Base-by-base conservation (phyloP, 2,113 vertebrate species). In the Gila orcuttii region DNA sequence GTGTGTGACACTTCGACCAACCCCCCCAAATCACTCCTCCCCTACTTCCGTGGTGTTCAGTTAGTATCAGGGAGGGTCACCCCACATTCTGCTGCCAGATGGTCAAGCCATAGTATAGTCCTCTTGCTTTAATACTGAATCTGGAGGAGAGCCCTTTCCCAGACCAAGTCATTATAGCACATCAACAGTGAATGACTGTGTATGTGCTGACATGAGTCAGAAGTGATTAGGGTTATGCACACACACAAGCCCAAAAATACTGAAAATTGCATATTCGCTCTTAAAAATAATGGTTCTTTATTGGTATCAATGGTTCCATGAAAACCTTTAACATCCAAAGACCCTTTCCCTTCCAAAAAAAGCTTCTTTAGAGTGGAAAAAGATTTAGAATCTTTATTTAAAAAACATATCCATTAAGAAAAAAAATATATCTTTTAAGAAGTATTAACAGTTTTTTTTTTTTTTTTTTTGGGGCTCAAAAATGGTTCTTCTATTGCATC, bases 401-500 rank as follows among this genome's bases (percentile, higher is more conserved):
- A 36, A 36, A 36, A 36, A 36, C 4, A 36, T 15, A 19, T 39
- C 6, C 64, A 33, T 6, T 66, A 7, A 66, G 5, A 33, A 68
- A n/a, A n/a, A n/a, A n/a, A n/a, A n/a, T n/a, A 36, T 3, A 36
- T 55, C 6, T 55, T 55, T 55, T 55, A 55, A 55, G 19, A 55
- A 55, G 21, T 21, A 55, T 52, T 52, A 6, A 17, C 50, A 6
- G 50, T 52, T 17, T 52, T 57, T 55, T 55, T 52, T 17, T 52
- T 57, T 55, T 55, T 21, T 57, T 21, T 19, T 19, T 2, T 2
- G 19, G 6, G 21, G 8, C 19, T 57, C 55, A 57, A 21, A 57
- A 45, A n/a, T 66, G 62, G 21, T 74, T 33, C 82, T 82, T 87
- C 89, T 89, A 76, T 84, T 88, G 90, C 86, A 89, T 90, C 0